phyloP scores from a whole-genome alignment of 2,113 vertebrate species.

The Sminthopsis crassicaudata region DNA sequence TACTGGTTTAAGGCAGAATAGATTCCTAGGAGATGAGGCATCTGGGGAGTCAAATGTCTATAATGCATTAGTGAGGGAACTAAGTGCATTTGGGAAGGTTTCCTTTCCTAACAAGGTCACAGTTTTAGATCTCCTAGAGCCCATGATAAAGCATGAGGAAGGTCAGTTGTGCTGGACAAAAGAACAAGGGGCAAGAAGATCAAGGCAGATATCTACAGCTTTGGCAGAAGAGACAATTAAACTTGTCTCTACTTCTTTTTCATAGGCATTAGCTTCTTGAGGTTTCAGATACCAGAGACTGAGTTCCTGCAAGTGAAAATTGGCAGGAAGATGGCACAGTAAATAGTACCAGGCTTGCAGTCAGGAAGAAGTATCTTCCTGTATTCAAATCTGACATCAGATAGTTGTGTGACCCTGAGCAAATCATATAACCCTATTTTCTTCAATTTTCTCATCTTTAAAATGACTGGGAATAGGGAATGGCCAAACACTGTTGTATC shows the following conservation, averaged over 20 bases:
- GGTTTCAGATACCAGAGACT: not conserved
- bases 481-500: not conserved
- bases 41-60: slow-evolving; percentile 80
- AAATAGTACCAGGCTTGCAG: not conserved
- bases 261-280: not conserved
- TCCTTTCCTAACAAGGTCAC: slow-evolving; percentile 77
- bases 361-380: not conserved
- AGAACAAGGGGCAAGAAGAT: not conserved
- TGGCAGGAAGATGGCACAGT: not conserved
- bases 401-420: not conserved
- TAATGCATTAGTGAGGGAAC: slow-evolving; percentile 73
- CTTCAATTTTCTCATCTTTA: not conserved
- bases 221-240: not conserved
- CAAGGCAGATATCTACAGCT: not conserved
- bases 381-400: not conserved
- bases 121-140: slow-evolving; percentile 70
- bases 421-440: not conserved
- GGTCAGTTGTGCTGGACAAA: not conserved
- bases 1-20: slow-evolving; percentile 77
- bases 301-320: not conserved
- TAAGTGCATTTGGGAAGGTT: slow-evolving; percentile 61
- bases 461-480: not conserved
- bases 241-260: not conserved
- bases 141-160: slow-evolving; percentile 52
- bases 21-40: slow-evolving; percentile 80